Evolutionary conservation across 2,113 vertebrate species (phyloP), one percentile per base, ranked within the genome.

Genomic region (Procapra przewalskii): DNA sequence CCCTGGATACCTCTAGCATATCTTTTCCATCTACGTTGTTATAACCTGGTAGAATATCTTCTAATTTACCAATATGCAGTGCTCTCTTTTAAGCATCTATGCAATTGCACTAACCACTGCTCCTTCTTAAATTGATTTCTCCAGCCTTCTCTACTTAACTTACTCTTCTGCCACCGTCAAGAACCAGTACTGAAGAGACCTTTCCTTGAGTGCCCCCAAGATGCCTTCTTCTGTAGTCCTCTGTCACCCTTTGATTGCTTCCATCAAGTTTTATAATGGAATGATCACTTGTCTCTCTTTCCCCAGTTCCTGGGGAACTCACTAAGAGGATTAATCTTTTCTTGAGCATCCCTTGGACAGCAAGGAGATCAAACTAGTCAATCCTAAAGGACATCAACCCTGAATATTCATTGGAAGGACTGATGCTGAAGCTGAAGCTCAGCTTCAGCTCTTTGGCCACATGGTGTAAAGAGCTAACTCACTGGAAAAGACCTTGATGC

Each of bases 211-310:
- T 40, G 5, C 59, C 12, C 29, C 19, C 2, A 19, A 48, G 50
- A 13, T 0, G 0, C 23, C 36, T 3, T 27, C 23, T 12, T 79
- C 45, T 40, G 7, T 10, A 15, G 45, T n/a, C 52, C 1, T 2
- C 43, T 14, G 15, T 16, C 52, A 29, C 0, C 23, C 57, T 31
- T 54, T 13, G 43, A 25, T 75, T 48, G 13, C 16, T 31, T 67
- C 29, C n/a, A 6, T 50, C 31, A 21, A 1, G 4, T 10, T 7
- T 50, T 50, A 40, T 29, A n/a, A 31, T 0, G 6, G 43, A 36
- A 16, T 16, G 5, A 27, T 54, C 7, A 71, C 40, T 27, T 40
- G 55, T 52, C 40, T n/a, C 33, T 43, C 71, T 84, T 27, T 75
- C 17, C 57, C 25, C 15, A 31, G 3, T 48, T 45, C 7, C 81